These are phyloP conservation scores for Meda fulgida DNA, from an alignment of 2,797 vertebrate species.

Conservation along the genomic window DNA sequence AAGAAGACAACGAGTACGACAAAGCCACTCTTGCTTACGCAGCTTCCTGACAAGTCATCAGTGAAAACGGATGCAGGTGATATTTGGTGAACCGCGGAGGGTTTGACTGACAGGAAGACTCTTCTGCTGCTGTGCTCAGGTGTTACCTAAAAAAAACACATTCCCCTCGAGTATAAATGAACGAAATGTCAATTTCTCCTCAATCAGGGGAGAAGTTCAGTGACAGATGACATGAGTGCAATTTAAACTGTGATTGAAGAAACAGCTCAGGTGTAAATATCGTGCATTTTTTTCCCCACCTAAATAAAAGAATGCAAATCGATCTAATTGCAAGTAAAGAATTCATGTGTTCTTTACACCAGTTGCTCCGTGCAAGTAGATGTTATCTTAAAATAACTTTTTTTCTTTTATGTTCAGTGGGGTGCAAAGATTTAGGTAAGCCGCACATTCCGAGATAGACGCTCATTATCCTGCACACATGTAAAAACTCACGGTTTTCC, in stretches of 20 bases:
- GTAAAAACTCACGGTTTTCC: conserved; percentile 13
- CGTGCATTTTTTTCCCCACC: neutral
- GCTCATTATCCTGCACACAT: neutral
- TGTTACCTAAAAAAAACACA: conserved; percentile 47
- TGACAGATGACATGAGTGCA: conserved; percentile 31
- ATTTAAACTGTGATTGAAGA: conserved; percentile 40
- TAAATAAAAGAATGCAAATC: conserved; percentile 14
- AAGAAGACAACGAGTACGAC: conserved; percentile 50
- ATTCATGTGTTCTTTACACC: neutral
- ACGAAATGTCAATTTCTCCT: conserved; percentile 45
- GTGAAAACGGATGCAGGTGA: conserved; percentile 62
- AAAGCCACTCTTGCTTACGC: conserved; percentile 46
- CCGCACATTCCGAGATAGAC: neutral
- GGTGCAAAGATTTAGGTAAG: conserved; percentile 2
- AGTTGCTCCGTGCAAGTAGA: neutral
- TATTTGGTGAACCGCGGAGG: conserved; percentile 52
- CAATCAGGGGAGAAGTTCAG: conserved; percentile 7
- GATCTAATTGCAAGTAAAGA: conserved; percentile 6
- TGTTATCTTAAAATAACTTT: neutral
- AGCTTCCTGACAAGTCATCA: conserved; percentile 61
- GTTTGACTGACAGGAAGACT: conserved; percentile 47
- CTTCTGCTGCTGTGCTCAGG: conserved; percentile 53
- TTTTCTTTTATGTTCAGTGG: neutral
- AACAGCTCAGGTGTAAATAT: conserved; percentile 38
- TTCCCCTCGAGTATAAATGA: conserved; percentile 46